Evolutionary conservation across 1,140 invertebrate genomes (phyloP), one percentile per base, ranked within the genome.

Genomic region (Drosophila sproati): DNA sequence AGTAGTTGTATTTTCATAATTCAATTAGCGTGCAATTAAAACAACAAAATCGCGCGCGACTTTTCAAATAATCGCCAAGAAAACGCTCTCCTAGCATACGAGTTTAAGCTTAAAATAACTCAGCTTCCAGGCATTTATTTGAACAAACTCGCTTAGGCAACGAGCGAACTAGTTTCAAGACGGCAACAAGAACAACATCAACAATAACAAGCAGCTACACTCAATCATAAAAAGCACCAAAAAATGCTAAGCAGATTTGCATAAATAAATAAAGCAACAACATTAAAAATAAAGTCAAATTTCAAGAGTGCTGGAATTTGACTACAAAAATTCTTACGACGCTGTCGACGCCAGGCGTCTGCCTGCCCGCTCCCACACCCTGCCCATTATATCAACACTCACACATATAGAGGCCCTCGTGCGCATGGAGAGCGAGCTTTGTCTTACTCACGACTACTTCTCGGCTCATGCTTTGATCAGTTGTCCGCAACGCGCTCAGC

Each of bases 261-360:
- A 80, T 87, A 88, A 87, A 83, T 83, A 88, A 83, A 88, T 88
- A 73, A 82, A 87, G 59, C 83, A 79, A 62, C 79, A 88, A 87
- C 82, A 72, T 79, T 69, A 68, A 47, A 78, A 51, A 51, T 51
- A 64, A 63, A 29, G 66, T 61, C 68, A 82, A 80, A 80, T 70
- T 80, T 77, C 39, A 80, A 69, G 63, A 77, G 71, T 78, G 78
- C 78, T 90, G 85, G 85, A 88, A 88, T 81, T 81, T 73, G 55
- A 64, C 70, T 77, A 85, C 71, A 62, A 62, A 82, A 78, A 78
- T 67, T 89, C 80, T 85, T 78, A 78, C 51, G 57, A 47, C 57
- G 41, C 10, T 29, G 48, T 35, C 35, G 12, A 41, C 52, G 59
- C 29, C 45, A 20, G 54, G 31, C 51, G 55, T 10, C 55, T 43